phyloP scores from a whole-genome alignment of 2,888 invertebrate species.

The Ectropis crepuscularia region DNA sequence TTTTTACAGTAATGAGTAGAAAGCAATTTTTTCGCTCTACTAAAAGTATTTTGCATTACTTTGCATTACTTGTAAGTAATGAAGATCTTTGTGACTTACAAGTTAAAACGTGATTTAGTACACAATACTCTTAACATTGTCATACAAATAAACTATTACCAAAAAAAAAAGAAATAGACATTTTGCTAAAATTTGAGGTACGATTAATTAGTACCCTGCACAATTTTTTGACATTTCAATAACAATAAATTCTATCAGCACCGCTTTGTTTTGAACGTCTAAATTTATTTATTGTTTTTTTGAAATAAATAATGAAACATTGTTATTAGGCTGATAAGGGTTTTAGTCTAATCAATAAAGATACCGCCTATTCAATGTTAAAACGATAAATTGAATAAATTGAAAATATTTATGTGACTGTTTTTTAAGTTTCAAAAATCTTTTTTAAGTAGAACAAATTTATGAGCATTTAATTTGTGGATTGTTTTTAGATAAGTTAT shows the following conservation, averaged over 20 bases:
- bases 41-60: too few species aligned
- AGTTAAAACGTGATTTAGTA: background rate
- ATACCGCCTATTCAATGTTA: conserved; percentile 14
- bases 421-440: background rate
- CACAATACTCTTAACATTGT: background rate
- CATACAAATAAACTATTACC: background rate
- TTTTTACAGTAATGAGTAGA: too few species aligned
- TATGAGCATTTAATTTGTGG: too few species aligned
- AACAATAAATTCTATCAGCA: conserved; percentile 13
- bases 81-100: too few species aligned
- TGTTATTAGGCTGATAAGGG: conserved; percentile 8
- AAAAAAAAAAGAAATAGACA: conserved; percentile 8
- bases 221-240: conserved; percentile 20
- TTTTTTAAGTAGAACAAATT: too few species aligned
- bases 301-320: background rate
- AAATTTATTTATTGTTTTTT: background rate
- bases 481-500: too few species aligned
- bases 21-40: too few species aligned
- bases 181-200: background rate
- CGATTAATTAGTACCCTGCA: conserved; percentile 6
- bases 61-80: too few species aligned
- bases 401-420: background rate
- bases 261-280: conserved; percentile 11
- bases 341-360: conserved; percentile 4
- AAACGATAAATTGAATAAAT: conserved; percentile 14